A percentile compares a stretch with the other conserved stretches of the same genome.
Evolutionary conservation across 2,888 invertebrate genomes (phyloP).

Genomic region (Falcaria lacertinaria): DNA sequence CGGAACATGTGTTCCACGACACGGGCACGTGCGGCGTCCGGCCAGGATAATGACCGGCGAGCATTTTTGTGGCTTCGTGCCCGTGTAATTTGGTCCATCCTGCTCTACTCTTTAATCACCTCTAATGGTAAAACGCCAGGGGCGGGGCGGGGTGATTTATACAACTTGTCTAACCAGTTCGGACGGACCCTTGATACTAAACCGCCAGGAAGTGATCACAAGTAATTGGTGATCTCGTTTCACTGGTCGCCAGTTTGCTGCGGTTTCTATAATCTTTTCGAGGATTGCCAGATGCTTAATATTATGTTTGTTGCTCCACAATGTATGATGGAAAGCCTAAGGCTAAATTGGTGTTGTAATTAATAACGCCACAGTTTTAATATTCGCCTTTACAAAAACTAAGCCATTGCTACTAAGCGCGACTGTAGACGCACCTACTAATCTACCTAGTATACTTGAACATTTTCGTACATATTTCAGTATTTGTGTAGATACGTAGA

Average conservation of each 20-base stretch:
- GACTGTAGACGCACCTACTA: too few species aligned
- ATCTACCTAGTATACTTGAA: too few species aligned
- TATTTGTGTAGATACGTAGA: too few species aligned
- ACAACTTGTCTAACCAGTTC: constrained; percentile 29
- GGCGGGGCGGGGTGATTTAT: constrained; percentile 58
- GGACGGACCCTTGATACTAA: constrained; percentile 6
- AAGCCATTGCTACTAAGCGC: too few species aligned
- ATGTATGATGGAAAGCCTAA: too few species aligned
- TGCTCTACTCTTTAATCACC: constrained; percentile 64
- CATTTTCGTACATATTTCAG: too few species aligned
- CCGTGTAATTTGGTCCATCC: constrained; percentile 69
- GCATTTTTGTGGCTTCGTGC: constrained; percentile 46
- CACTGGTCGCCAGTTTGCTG: neutral
- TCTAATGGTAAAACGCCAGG: constrained; percentile 49
- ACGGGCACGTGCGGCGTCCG: constrained; percentile 36
- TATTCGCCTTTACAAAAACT: too few species aligned
- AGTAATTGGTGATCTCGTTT: neutral
- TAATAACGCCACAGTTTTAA: too few species aligned
- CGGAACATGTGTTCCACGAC: constrained; percentile 15
- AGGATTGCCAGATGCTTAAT: neutral
- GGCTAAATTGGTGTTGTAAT: too few species aligned
- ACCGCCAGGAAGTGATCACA: neutral
- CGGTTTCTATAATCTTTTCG: neutral
- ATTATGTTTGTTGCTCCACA: too few species aligned
- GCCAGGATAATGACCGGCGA: constrained; percentile 54